phyloP scores from a whole-genome alignment of 2,888 invertebrate genomes.

The Drosophila borealis region DNA sequence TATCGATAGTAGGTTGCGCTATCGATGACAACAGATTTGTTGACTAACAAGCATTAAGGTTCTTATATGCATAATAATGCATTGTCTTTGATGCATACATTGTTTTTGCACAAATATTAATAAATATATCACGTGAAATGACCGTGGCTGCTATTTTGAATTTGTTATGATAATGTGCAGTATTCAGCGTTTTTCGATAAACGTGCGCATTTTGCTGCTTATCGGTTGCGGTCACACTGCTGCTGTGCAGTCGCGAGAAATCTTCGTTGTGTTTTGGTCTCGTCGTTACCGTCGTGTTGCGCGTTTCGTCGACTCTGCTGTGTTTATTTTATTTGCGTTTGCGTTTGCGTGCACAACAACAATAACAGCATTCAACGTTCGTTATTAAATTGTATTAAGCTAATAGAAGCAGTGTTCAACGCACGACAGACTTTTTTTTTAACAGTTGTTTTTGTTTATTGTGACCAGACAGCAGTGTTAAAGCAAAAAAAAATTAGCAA shows the following conservation, averaged over 20 bases:
- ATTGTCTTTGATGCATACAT: too few relatives aligned
- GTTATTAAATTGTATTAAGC: constrained; percentile 42
- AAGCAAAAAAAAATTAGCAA: constrained; percentile 4
- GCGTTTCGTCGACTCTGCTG: constrained; percentile 35
- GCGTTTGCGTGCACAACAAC: constrained; percentile 28
- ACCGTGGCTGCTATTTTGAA: not conserved
- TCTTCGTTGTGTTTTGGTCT: constrained; percentile 57
- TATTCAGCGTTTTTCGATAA: constrained; percentile 6
- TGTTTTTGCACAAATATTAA: too few relatives aligned
- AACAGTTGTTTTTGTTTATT: constrained; percentile 38
- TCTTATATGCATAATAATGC: too few relatives aligned
- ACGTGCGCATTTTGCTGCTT: constrained; percentile 9
- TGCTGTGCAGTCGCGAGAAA: constrained; percentile 29
- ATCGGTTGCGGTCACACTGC: constrained; percentile 31
- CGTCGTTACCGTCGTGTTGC: constrained; percentile 50
- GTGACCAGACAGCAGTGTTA: constrained; percentile 14
- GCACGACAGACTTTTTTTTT: constrained; percentile 45
- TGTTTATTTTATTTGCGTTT: constrained; percentile 42
- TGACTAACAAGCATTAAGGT: not conserved
- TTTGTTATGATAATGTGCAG: not conserved
- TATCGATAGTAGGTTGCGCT: not conserved
- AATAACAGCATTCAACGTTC: constrained; percentile 17
- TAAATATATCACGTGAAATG: too few relatives aligned
- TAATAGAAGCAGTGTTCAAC: constrained; percentile 29
- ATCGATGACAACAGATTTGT: not conserved